Evolutionary conservation across 64 coral and sea anemone species (phyloP).

Genomic region (Montipora cactus): DNA sequence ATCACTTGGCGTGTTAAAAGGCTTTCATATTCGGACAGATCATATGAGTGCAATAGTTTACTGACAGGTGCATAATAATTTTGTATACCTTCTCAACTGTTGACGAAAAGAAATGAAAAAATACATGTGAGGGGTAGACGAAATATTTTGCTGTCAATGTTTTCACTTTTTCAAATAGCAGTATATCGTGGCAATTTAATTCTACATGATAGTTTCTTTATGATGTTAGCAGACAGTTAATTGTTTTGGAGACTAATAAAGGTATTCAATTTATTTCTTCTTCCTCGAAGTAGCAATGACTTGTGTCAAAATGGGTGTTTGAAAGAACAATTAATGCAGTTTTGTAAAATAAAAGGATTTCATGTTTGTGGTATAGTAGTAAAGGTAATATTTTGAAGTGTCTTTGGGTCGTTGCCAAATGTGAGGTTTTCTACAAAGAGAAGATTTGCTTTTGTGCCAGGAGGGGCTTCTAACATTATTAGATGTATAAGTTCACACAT

Average conservation of each 20-base stretch:
- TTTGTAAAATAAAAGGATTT: neutral
- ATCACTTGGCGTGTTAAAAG: neutral
- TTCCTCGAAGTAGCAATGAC: neutral
- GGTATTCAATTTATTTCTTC: neutral
- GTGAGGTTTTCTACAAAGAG: no score
- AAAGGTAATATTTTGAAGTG: no score
- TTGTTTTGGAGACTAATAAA: conserved; percentile 23
- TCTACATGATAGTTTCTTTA: neutral
- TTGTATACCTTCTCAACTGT: neutral
- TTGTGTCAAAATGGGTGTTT: neutral
- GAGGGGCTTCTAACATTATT: no score
- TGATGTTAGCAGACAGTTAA: neutral
- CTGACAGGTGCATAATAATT: conserved; percentile 18
- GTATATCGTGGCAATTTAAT: neutral
- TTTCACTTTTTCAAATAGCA: neutral
- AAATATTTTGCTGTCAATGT: neutral
- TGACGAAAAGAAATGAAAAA: neutral
- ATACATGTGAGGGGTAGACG: no score
- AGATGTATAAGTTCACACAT: no score
- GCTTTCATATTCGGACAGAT: neutral
- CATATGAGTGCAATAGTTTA: neutral
- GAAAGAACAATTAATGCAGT: neutral
- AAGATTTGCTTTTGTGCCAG: no score
- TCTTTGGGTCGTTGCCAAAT: no score
- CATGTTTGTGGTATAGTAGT: no score